These are phyloP conservation scores for Chymomyza procnemis DNA, from an alignment of 2,888 invertebrate genomes.

Conservation along the genomic window DNA sequence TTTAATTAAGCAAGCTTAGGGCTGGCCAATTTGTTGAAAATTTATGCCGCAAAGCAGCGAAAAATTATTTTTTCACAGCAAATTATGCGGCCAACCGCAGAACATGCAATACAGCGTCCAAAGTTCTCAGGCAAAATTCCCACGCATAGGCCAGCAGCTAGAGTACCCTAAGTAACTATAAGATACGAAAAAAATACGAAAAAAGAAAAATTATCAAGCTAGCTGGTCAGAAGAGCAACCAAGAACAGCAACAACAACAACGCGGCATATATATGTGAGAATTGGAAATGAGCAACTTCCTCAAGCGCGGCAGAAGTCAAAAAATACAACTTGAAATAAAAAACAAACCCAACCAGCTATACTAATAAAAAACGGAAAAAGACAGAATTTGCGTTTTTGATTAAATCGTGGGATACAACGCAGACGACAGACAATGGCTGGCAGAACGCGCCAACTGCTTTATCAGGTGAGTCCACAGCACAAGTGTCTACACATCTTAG, in stretches of 20 bases:
- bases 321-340: constrained; percentile 22
- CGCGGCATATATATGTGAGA: constrained; percentile 9
- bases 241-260: constrained; percentile 40
- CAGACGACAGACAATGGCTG: neutral
- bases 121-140: constrained; percentile 42
- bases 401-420: constrained; percentile 68
- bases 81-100: constrained; percentile 68
- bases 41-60: constrained; percentile 67
- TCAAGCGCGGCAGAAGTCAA: constrained; percentile 33
- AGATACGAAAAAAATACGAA: neutral
- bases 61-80: constrained; percentile 64
- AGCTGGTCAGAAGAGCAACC: constrained; percentile 23
- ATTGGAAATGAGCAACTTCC: constrained; percentile 53
- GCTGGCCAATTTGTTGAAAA: constrained; percentile 50
- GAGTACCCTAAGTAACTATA: neutral
- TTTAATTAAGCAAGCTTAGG: neutral
- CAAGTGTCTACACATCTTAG: constrained; percentile 10
- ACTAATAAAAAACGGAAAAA: constrained; percentile 7
- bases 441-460: constrained; percentile 36
- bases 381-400: constrained; percentile 69
- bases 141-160: constrained; percentile 49
- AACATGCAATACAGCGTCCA: constrained; percentile 17
- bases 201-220: too few relatives aligned
- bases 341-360: neutral
- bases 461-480: constrained; percentile 5